Evolutionary conservation across 2,797 vertebrate genomes (phyloP).

Genomic region (Arctocebus calabarensis): DNA sequence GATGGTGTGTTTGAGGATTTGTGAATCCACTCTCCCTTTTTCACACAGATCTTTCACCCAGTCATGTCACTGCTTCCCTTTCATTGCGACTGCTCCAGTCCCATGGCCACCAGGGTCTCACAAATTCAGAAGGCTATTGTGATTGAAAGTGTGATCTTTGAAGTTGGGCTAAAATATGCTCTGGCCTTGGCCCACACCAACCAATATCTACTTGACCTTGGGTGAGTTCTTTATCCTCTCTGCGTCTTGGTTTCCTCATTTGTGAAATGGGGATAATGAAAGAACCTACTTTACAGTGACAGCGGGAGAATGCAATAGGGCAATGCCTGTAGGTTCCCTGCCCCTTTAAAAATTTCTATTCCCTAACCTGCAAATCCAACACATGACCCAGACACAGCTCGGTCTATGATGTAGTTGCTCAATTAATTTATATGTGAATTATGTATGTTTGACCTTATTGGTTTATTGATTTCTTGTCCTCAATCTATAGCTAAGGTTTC

Average conservation of each 20-base stretch:
- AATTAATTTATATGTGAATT: neutral
- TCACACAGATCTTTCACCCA: neutral
- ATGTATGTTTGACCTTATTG: neutral
- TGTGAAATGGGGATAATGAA: neutral
- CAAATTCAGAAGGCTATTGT: neutral
- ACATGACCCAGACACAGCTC: too few species aligned
- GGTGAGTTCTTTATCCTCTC: neutral
- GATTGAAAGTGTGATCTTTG: neutral
- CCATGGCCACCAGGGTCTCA: neutral
- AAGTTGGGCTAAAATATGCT: neutral
- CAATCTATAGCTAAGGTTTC: neutral
- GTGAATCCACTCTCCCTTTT: neutral
- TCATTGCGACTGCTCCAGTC: neutral
- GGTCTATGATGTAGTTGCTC: fast-evolving
- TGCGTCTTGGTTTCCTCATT: neutral
- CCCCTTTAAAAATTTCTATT: neutral
- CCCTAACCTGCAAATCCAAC: neutral
- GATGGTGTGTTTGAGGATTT: neutral
- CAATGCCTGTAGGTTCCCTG: neutral
- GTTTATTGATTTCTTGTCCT: conserved; percentile 4
- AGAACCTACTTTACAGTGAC: neutral
- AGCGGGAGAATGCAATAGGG: neutral
- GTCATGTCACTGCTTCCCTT: neutral
- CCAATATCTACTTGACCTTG: neutral
- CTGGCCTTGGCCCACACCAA: neutral